These are phyloP conservation scores for Myrmecophaga tridactyla DNA, from an alignment of 2,113 vertebrate species.

Conservation along the genomic window DNA sequence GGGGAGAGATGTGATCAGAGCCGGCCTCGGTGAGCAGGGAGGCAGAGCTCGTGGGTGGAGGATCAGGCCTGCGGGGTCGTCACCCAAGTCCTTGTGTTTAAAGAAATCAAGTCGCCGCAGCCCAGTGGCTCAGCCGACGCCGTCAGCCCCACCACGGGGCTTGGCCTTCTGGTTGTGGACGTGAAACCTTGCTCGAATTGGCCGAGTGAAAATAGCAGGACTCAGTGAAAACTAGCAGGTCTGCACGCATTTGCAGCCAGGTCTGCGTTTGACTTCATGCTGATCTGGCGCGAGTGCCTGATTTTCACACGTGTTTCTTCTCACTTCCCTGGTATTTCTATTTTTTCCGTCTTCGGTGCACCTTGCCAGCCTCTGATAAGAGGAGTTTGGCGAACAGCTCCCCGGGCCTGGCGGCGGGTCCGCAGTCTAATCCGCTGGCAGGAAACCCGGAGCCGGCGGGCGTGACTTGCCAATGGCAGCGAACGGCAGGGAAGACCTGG, in stretches of 20 bases:
- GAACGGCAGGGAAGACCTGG: fast-evolving
- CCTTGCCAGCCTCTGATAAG: background rate
- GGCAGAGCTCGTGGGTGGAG: background rate
- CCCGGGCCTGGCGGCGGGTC: background rate
- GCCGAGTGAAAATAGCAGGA: conserved; percentile 24
- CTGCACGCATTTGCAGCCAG: background rate
- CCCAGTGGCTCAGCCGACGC: background rate
- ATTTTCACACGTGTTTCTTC: background rate
- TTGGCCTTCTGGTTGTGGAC: background rate
- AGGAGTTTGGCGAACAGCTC: background rate
- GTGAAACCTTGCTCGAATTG: background rate
- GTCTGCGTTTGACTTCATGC: background rate
- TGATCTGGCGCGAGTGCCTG: background rate
- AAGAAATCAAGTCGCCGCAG: background rate
- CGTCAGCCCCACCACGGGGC: background rate
- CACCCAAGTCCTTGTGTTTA: background rate
- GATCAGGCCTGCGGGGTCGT: background rate
- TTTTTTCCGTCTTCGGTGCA: background rate
- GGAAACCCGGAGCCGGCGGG: background rate
- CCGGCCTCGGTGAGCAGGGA: background rate
- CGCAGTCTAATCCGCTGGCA: background rate
- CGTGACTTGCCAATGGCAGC: background rate
- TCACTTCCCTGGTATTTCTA: background rate
- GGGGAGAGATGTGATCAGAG: background rate
- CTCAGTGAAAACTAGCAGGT: background rate